Base-by-base conservation (phyloP, 2,113 vertebrate genomes). In the Urocynchramus pylzowi region DNA sequence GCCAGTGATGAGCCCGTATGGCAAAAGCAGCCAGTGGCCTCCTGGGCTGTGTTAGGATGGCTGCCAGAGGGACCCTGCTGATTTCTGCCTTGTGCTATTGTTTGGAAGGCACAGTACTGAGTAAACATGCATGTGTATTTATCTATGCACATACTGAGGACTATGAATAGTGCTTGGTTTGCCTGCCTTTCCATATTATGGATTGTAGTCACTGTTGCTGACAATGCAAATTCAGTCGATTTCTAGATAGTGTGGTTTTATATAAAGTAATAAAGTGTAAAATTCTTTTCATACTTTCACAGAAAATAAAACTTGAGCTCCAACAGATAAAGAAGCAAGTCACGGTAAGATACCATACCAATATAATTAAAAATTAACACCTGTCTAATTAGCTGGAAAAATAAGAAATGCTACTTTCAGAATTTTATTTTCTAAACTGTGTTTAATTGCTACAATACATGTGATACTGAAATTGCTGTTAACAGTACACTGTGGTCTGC, bases 231-330 rank as follows among this genome's bases (percentile, higher is more conserved):
- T 67, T 37, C 10, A 11, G 21, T 23, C 44, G 16, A 52, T 83
- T 85, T 85, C 47, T 80, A 49, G 47, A 14, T 47, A 10, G 5
- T 37, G 27, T 68, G 17, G 3, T 7, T 91, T 90, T 56, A 56
- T 81, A 22, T 75, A 17, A 7, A 67, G 19, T 74, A 67, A 42
- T 53, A 42, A 85, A 64, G 6, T 73, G 16, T 63, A 39, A 23
- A 3, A 1, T 93, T 87, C 88, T 75, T 78, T 63, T 7, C 69
- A 26, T 91, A 56, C 28, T 91, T 64, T 97, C 90, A n/a, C 95
- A 99, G 99, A 99, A 99, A 98, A 98, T 99, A 86, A 99, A 99
- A 96, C 98, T 98, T 95, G 98, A 99, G 93, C 97, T 99, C 22
- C 93, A 98, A 63, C 98, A 98, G 91, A 96, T 99, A 94, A 99